Base-by-base conservation (phyloP, 2,797 vertebrate species). In the Aplochiton taeniatus region DNA sequence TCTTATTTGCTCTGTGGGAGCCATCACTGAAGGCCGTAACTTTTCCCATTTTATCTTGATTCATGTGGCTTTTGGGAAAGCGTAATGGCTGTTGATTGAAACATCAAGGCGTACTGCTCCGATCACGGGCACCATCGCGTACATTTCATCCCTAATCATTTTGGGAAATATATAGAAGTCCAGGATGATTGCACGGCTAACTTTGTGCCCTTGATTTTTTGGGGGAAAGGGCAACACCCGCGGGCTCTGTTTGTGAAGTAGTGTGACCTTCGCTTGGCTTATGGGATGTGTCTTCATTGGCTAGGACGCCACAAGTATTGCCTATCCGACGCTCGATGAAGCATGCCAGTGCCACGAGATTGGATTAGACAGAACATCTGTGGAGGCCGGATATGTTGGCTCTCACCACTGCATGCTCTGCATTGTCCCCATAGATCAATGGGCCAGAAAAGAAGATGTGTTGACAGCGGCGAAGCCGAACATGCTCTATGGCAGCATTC, bases 1-100 rank as follows among this genome's bases (percentile, higher is more conserved):
- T 75, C 66, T 76, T 74, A 81, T 80, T 83, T 85, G 74, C 73
- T 66, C 63, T 65, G 60, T 67, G 69, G 73, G 65, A 78, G 77
- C 72, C 68, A 75, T 85, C 75, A 63, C 57, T 49, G 65, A 73
- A 59, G 72, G 70, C 67, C 57, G 68, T 61, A 72, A 68, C 62
- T 63, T 76, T 68, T 66, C 57, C 66, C 45, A 69, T 70, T 81
- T 78, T 74, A 68, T 78, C 66, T 51, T 72, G 57, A 79, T 78
- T 83, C 65, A 80, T 80, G 59, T 60, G 58, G 69, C 78, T 70
- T 71, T 59, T 62, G 74, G 73, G 73, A 68, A 43, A 53, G 57
- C 52, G 43, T 48, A 61, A 48, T 70, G 58, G 66, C 61, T 72
- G 50, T 54, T 62, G 61, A 59, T 69, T 58, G 70, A 75, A 69